Evolutionary conservation across 2,113 vertebrate species (phyloP), one percentile per base, ranked within the genome.

Genomic region (Oenanthe melanoleuca): DNA sequence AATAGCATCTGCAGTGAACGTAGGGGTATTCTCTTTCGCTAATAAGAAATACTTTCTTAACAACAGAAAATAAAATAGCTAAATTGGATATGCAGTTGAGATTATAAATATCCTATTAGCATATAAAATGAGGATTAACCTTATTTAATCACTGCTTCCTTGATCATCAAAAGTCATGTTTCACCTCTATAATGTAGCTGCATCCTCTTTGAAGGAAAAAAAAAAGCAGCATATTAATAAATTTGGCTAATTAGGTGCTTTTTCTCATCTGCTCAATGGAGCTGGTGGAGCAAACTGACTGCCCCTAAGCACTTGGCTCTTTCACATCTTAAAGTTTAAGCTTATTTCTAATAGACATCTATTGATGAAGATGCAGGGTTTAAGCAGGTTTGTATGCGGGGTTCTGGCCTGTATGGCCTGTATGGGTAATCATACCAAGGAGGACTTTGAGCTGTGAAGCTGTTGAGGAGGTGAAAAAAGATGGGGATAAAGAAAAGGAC

Each of bases 91-190:
- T 96, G 96, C 96, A 97, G 96, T 97, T 96, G 97, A 98, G 96
- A 98, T 98, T 98, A 98, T 98, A 98, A 97, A 98, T 98, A 98
- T 97, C 97, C 96, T 97, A 98, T 98, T 98, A 98, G 96, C 98
- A 98, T 98, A 97, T 93, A 97, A 97, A 98, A 98, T 97, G 97
- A 97, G 95, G 97, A 98, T 98, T 98, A 97, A 97, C 97, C 97
- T 98, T 98, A 97, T 95, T 98, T 98, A 98, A 98, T 98, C 97
- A 97, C 96, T 80, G 88, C 94, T 97, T 95, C 86, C 95, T 95
- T 96, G 96, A 97, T 97, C 96, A 97, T 97, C 97, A 98, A 92
- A 98, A 98, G 97, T 97, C 96, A 93, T 96, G 96, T 95, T 96
- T 96, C 89, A 97, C 96, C 95, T 95, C 84, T 50, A 44, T 96